Conservation (phyloP, 1,140 invertebrate genomes). For the Pararge aegeria region DNA sequence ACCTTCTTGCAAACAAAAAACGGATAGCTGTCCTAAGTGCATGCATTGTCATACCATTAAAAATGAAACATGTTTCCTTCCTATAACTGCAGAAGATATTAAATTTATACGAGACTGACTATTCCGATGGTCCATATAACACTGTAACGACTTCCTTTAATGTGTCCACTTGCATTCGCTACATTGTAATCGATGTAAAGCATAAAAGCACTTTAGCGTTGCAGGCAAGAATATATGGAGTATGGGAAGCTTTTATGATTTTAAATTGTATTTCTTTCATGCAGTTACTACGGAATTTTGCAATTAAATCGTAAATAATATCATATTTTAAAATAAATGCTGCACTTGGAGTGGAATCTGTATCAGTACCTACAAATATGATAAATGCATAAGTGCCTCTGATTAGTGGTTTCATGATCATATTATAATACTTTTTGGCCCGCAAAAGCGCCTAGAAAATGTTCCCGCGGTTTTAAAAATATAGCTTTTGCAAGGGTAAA, state of each 20-base stretch:
- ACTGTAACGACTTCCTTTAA: slow-evolving; percentile 53
- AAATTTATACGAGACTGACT: slow-evolving; percentile 53
- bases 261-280: neutral
- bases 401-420: too few relatives aligned
- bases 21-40: neutral
- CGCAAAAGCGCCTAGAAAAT: neutral
- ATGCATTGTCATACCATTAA: slow-evolving; percentile 45
- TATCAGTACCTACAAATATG: too few relatives aligned
- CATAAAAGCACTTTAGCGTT: slow-evolving; percentile 16
- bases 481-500: too few relatives aligned
- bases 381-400: too few relatives aligned
- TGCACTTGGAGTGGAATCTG: too few relatives aligned
- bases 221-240: slow-evolving; percentile 1
- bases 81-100: slow-evolving; percentile 46
- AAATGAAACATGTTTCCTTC: slow-evolving; percentile 54
- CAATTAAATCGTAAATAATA: neutral
- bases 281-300: neutral
- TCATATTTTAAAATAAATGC: too few relatives aligned
- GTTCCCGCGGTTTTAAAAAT: neutral
- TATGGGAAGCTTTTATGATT: neutral
- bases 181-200: slow-evolving; percentile 35
- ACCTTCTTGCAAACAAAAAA: neutral
- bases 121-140: slow-evolving; percentile 54
- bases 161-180: slow-evolving; percentile 38
- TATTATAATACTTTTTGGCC: too few relatives aligned